Evolutionary conservation across 2,888 invertebrate genomes (phyloP), one percentile per base, ranked within the genome.

Genomic region (Philaethria dido): DNA sequence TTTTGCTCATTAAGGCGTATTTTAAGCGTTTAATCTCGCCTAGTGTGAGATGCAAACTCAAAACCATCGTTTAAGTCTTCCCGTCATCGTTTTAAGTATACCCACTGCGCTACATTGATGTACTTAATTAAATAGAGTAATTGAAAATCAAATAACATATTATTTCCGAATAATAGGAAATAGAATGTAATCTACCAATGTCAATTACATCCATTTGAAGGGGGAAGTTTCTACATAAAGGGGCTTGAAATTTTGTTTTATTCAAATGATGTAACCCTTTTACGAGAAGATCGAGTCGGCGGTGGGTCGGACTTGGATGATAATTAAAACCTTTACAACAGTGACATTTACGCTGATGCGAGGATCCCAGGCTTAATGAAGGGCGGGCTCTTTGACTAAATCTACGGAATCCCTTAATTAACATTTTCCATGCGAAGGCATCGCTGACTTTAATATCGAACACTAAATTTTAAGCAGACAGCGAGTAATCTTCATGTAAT

Each of bases 311-410:
- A 69, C 67, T 65, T 75, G 71, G 69, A 73, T 69, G 78, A 85
- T 90, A 90, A 90, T 91, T 90, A 91, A 91, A 90, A 86, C 80
- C 85, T 88, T 84, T 78, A 74, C 78, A 76, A 74, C 78, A 80
- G 85, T 89, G 90, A 89, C 91, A 89, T 90, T 90, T 85, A 90
- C 85, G 86, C 84, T 88, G 88, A 89, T 89, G 85, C 80, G 80
- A 80, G 83, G 82, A 83, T 81, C 78, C 57, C 80, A 69, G 75
- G 72, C 79, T 85, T 87, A 89, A 89, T 86, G 85, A 84, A 76
- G 79, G 80, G 85, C 87, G 87, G 85, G 75, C 77, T 75, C 85
- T 87, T 87, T 88, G 87, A 83, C 74, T 74, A 69, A 67, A 73
- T 73, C 78, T 72, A 73, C 71, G 71, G 73, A 73, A 72, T 70